These are phyloP conservation scores for Caranx melampygus DNA, from an alignment of 2,113 vertebrate genomes.

Conservation along the genomic window DNA sequence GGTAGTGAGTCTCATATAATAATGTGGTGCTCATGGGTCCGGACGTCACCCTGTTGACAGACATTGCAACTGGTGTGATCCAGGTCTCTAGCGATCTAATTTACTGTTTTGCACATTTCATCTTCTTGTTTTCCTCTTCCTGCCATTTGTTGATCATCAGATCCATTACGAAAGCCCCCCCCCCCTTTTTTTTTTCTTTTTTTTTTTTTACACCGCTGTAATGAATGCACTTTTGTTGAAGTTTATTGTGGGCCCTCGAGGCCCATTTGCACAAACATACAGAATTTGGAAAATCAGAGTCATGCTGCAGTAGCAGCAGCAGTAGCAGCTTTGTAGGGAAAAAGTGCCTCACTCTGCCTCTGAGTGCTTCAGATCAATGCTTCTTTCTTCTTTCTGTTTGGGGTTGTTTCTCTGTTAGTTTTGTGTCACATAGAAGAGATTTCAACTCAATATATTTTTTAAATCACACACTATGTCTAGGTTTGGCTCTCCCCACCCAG, in stretches of 20 bases:
- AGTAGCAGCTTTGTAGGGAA: conserved; percentile 52
- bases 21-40: too few species aligned
- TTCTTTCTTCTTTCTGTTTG: conserved; percentile 5
- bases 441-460: conserved; percentile 20
- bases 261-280: conserved; percentile 9
- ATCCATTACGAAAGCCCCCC: conserved; percentile 2
- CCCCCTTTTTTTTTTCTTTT: conserved; percentile 19
- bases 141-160: conserved; percentile 1
- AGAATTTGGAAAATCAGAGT: conserved; percentile 61
- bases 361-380: conserved; percentile 11
- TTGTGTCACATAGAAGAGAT: conserved; percentile 4
- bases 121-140: not conserved
- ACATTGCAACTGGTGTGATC: too few species aligned
- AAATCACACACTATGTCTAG: not conserved
- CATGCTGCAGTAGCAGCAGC: conserved; percentile 28
- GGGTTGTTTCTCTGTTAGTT: not conserved
- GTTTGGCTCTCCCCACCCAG: conserved; percentile 8
- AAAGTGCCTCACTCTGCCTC: conserved; percentile 59
- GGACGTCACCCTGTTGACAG: too few species aligned
- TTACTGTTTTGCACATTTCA: too few species aligned
- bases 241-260: conserved; percentile 38
- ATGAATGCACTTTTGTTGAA: conserved; percentile 55
- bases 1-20: too few species aligned
- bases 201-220: conserved; percentile 5
- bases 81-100: not conserved